Evolutionary conservation across 2,797 vertebrate genomes (phyloP).

Genomic region (Chaetodon trifasciatus): DNA sequence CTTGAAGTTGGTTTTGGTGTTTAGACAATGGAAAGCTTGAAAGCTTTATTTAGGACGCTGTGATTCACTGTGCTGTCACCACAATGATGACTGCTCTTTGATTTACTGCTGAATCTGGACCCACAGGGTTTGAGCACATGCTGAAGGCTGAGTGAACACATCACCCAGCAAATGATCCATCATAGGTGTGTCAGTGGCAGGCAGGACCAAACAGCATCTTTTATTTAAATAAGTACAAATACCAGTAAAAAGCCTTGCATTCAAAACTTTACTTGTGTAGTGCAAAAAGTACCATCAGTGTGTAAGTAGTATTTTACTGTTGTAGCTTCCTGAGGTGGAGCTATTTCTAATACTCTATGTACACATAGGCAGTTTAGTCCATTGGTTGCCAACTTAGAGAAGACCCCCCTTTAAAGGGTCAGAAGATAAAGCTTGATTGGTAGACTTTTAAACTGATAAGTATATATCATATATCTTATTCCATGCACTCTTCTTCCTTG

Average conservation of each 20-base stretch:
- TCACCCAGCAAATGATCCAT: slow-evolving; percentile 54
- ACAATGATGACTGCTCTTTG: slow-evolving; percentile 54
- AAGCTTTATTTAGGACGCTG: slow-evolving; percentile 69
- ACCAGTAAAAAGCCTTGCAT: slow-evolving; percentile 4
- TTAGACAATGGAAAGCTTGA: slow-evolving; percentile 74
- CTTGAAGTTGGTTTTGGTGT: slow-evolving; percentile 65
- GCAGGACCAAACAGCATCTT: neutral
- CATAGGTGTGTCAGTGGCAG: slow-evolving; percentile 17
- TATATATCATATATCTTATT: no score
- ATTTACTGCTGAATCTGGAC: slow-evolving; percentile 58
- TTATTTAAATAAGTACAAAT: slow-evolving; percentile 14
- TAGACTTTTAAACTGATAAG: no score
- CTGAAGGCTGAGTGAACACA: slow-evolving; percentile 51
- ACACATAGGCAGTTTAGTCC: neutral
- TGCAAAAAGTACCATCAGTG: neutral
- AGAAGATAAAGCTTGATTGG: neutral
- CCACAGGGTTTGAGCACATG: slow-evolving; percentile 52
- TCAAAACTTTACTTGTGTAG: neutral
- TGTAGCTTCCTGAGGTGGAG: neutral
- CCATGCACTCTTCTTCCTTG: no score
- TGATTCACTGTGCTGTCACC: slow-evolving; percentile 65
- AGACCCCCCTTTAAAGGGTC: neutral
- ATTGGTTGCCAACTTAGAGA: neutral
- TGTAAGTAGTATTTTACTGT: neutral
- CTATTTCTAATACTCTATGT: neutral